Evolutionary conservation across 2,888 invertebrate species (phyloP).

Genomic region (Caenorhabditis sinica): DNA sequence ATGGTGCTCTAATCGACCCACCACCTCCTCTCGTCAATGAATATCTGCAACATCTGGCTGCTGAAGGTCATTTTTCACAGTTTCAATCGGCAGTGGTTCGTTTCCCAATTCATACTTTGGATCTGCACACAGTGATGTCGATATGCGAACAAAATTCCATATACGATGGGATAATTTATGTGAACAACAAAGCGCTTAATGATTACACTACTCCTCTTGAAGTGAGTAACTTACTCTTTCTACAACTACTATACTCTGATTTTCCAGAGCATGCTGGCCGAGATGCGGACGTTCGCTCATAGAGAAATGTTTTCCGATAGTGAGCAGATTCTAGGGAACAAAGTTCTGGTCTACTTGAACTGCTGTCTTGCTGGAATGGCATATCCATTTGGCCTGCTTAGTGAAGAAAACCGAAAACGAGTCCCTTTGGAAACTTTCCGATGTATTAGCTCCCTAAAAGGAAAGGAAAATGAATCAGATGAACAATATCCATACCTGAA

Average conservation of each 20-base stretch:
- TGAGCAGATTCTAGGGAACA: slow-evolving; percentile 89
- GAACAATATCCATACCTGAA: slow-evolving; percentile 84
- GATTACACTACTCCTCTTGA: slow-evolving; percentile 90
- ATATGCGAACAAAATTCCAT: slow-evolving; percentile 87
- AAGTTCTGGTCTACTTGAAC: slow-evolving; percentile 90
- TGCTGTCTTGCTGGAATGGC: slow-evolving; percentile 92
- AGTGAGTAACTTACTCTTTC: slow-evolving; percentile 82
- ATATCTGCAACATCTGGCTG: slow-evolving; percentile 88
- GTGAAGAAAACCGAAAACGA: slow-evolving; percentile 62
- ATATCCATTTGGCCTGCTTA: slow-evolving; percentile 88
- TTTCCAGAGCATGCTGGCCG: slow-evolving; percentile 83
- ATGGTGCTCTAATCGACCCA: slow-evolving; percentile 72
- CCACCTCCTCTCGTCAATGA: slow-evolving; percentile 89
- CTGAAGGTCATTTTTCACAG: slow-evolving; percentile 87
- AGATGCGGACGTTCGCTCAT: slow-evolving; percentile 68
- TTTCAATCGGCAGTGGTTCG: slow-evolving; percentile 89
- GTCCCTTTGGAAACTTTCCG: slow-evolving; percentile 78
- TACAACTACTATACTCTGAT: too few species aligned
- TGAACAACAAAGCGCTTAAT: slow-evolving; percentile 89
- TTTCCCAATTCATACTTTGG: slow-evolving; percentile 89
- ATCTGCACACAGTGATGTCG: slow-evolving; percentile 88
- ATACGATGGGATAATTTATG: slow-evolving; percentile 89
- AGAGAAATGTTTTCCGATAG: slow-evolving; percentile 83
- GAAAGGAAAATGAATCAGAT: slow-evolving; percentile 62
- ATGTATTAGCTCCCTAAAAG: slow-evolving; percentile 71